Base-by-base conservation (phyloP, 2,888 invertebrate genomes). In the Matsumyia berberina region DNA sequence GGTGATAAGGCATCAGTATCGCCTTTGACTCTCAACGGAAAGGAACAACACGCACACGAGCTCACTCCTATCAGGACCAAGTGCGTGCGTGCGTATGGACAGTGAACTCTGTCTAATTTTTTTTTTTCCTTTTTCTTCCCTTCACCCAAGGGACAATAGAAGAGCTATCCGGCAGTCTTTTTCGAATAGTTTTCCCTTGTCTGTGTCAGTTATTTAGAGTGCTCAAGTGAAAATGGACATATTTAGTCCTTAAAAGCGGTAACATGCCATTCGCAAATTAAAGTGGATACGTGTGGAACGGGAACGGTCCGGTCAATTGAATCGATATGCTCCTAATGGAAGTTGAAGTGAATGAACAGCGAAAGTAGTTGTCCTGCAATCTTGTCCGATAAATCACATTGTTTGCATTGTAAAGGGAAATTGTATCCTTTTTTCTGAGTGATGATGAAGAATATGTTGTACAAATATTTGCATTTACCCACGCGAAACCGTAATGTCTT, bases 141-240 rank as follows among this genome's bases (percentile, higher is more conserved):
- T 58, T 44, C 31, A 24, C 72, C 33, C 42, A 6, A 51, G 60
- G 60, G 60, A 60, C 58, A 58, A 58, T 37, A 57, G 24, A 24
- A n/a, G 6, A 9, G 29, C 46, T 44, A 64, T 55, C 35, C 62
- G 42, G 33, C 44, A 46, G 7, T 7, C n/a, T n/a, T 46, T 24
- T 66, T 12, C 33, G 11, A 49, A 46, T 46, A 66, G 29, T 55
- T 57, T 64, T 35, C 62, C 44, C 15, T 9, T 24, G 24, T 49
- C 15, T 51, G 64, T 51, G 64, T 58, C 51, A 77, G 77, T 82
- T 82, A 60, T 58, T 64, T 62, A 64, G 58, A 77, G 77, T 82
- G 51, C 31, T 58, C 51, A 37, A 77, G 69, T 44, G n/a, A 64
- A 57, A 62, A 49, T 57, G 57, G 51, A 35, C 12, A 57, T 8